Evolutionary conservation across 2,797 vertebrate genomes (phyloP).

Genomic region (Diplodus puntazzo): DNA sequence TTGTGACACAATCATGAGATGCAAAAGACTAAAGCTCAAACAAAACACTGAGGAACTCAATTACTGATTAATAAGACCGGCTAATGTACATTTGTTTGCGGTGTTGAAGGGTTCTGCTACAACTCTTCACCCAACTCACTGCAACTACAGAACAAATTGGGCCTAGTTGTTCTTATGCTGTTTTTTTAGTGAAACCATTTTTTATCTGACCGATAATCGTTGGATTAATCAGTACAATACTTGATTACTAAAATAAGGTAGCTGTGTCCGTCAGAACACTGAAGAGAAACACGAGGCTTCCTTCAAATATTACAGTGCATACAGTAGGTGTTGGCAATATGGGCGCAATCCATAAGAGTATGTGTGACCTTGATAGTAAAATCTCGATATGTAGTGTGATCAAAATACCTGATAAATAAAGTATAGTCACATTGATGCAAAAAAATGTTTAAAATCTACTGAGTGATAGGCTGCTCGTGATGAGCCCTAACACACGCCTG

Average conservation of each 20-base stretch:
- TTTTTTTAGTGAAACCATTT: too few relatives aligned
- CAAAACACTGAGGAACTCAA: too few relatives aligned
- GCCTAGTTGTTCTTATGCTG: too few relatives aligned
- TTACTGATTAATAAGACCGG: too few relatives aligned
- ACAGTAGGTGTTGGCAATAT: not conserved
- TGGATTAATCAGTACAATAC: too few relatives aligned
- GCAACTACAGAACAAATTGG: too few relatives aligned
- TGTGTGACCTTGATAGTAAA: not conserved
- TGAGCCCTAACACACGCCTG: not conserved
- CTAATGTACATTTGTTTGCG: too few relatives aligned
- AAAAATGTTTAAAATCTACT: not conserved
- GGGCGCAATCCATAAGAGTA: not conserved
- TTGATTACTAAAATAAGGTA: not conserved
- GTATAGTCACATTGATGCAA: not conserved
- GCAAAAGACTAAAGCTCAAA: too few relatives aligned
- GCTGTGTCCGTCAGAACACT: not conserved
- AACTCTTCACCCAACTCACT: too few relatives aligned
- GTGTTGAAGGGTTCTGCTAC: too few relatives aligned
- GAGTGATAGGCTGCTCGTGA: not conserved
- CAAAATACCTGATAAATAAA: not conserved
- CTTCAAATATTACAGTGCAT: not conserved
- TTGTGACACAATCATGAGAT: too few relatives aligned
- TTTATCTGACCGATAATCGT: too few relatives aligned
- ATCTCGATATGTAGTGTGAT: not conserved
- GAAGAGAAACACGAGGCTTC: not conserved